Conservation (phyloP, 2,797 vertebrate species). For the Ceryle rudis region DNA sequence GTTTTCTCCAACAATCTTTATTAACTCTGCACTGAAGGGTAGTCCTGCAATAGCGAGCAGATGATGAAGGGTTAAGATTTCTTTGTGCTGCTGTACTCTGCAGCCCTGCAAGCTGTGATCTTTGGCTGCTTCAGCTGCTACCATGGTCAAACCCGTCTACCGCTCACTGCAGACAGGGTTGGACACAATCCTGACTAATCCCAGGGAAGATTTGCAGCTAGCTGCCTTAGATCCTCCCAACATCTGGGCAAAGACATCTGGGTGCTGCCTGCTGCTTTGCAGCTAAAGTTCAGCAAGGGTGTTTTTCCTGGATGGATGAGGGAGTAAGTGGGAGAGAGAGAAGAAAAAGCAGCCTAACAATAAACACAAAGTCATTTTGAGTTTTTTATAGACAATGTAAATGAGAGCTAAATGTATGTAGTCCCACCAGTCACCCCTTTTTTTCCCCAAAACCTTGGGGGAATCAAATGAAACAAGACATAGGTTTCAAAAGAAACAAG, state of each 20-base stretch:
- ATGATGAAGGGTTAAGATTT: conserved; percentile 16
- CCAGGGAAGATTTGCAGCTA: background rate
- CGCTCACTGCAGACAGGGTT: background rate
- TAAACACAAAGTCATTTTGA: background rate
- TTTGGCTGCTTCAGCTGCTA: conserved; percentile 1
- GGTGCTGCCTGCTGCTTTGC: background rate
- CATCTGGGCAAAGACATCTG: background rate
- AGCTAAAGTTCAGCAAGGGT: background rate
- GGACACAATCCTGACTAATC: conserved; percentile 10
- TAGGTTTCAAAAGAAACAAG: background rate
- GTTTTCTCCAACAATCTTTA: background rate
- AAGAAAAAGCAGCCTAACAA: background rate
- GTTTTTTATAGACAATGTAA: background rate
- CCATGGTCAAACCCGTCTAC: background rate
- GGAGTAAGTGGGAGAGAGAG: background rate
- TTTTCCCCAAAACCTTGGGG: background rate
- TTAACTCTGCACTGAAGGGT: background rate
- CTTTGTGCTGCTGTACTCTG: background rate
- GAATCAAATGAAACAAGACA: background rate
- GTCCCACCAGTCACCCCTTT: background rate
- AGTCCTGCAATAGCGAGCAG: background rate
- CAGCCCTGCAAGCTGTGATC: background rate
- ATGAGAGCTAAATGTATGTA: background rate
- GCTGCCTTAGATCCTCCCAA: background rate
- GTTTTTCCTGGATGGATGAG: background rate